phyloP scores from a whole-genome alignment of 92 coral and sea anemone genomes.

The Actinostola sp. region DNA sequence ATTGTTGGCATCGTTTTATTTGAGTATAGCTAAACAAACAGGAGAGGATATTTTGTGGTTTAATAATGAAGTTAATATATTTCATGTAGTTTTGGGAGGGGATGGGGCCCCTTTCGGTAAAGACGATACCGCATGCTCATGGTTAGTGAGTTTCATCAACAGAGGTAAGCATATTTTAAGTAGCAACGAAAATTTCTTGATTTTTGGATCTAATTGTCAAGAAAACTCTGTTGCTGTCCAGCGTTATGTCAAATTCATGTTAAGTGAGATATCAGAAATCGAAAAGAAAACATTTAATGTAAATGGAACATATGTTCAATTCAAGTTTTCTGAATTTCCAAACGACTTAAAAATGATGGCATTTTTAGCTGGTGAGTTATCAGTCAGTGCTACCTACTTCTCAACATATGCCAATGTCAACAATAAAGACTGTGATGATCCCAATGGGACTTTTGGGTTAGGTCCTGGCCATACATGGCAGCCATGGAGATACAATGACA shows the following conservation, averaged over 20 bases:
- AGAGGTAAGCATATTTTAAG: slow-evolving; percentile 70
- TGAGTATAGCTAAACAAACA: slow-evolving; percentile 21
- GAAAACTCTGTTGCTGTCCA: slow-evolving; percentile 63
- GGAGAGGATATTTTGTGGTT: slow-evolving; percentile 33
- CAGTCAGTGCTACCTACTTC: slow-evolving; percentile 72
- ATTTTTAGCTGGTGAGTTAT: slow-evolving; percentile 72
- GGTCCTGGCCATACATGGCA: slow-evolving; percentile 45
- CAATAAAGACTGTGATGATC: slow-evolving; percentile 43
- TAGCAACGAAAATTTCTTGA: slow-evolving; percentile 66
- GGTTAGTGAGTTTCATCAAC: slow-evolving; percentile 79
- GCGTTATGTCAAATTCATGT: slow-evolving; percentile 54
- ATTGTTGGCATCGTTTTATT: slow-evolving; percentile 19
- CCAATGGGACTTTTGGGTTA: slow-evolving; percentile 58
- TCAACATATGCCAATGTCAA: slow-evolving; percentile 69
- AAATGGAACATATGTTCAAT: slow-evolving; percentile 49
- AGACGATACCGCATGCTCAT: slow-evolving; percentile 65
- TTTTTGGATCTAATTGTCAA: slow-evolving; percentile 69
- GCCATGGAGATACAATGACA: slow-evolving; percentile 51
- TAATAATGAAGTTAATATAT: slow-evolving; percentile 22
- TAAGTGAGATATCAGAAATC: slow-evolving; percentile 63
- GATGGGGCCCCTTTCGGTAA: slow-evolving; percentile 76
- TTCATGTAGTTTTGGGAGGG: slow-evolving; percentile 50
- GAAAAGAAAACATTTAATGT: slow-evolving; percentile 61
- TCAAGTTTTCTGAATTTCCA: slow-evolving; percentile 71
- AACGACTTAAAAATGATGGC: slow-evolving; percentile 76